These are phyloP conservation scores for Sinotaia quadrata DNA, from an alignment of 2,888 invertebrate genomes.

Conservation along the genomic window DNA sequence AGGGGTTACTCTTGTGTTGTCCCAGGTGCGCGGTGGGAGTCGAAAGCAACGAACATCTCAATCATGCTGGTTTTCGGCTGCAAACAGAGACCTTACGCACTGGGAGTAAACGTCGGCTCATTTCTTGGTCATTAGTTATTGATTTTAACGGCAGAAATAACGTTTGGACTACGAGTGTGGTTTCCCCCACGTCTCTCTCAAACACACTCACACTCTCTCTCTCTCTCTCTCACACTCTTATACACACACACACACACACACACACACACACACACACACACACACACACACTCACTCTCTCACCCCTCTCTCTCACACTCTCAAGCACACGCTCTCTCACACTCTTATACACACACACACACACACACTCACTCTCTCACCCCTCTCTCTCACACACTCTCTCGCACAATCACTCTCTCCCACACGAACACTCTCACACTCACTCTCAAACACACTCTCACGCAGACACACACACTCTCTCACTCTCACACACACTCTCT, in stretches of 20 bases:
- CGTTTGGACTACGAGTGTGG: not conserved
- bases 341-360: not conserved
- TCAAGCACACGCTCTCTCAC: not conserved
- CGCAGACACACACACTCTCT: not conserved
- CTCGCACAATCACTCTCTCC: not conserved
- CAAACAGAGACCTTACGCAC: too few species aligned
- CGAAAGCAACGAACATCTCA: too few species aligned
- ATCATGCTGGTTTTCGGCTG: too few species aligned
- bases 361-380: constrained; percentile 5
- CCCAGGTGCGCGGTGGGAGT: too few species aligned
- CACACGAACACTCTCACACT: not conserved
- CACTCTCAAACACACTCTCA: constrained; percentile 5
- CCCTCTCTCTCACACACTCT: not conserved
- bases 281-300: not conserved
- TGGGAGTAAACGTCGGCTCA: too few species aligned
- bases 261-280: not conserved
- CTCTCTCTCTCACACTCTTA: not conserved
- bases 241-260: not conserved
- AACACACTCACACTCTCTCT: not conserved
- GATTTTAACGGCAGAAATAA: too few species aligned
- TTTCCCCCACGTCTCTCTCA: not conserved
- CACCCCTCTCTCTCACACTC: not conserved
- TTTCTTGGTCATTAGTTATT: too few species aligned
- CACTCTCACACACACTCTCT: too few species aligned
- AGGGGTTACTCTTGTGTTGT: too few species aligned